Evolutionary conservation across 2,113 vertebrate species (phyloP).

Genomic region (Halcyon senegalensis): DNA sequence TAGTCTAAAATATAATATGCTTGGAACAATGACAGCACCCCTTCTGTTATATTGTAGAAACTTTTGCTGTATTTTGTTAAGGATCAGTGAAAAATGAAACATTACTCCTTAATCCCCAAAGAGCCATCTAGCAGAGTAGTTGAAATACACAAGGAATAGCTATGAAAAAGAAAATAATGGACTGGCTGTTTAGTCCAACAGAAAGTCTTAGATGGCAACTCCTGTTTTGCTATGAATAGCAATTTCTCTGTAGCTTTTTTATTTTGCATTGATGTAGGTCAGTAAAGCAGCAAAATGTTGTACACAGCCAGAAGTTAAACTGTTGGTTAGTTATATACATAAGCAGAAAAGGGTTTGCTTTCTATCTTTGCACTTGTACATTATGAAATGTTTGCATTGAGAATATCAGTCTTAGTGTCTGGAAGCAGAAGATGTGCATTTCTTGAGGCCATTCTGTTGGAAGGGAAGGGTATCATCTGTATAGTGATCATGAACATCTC

Average conservation of each 20-base stretch:
- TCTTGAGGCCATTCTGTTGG: neutral
- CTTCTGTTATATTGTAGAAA: slow-evolving; percentile 59
- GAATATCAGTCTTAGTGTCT: neutral
- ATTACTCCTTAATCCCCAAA: slow-evolving; percentile 55
- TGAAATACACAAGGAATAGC: slow-evolving; percentile 46
- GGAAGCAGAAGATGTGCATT: neutral
- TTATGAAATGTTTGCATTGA: neutral
- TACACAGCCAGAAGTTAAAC: neutral
- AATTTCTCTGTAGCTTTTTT: slow-evolving; percentile 35
- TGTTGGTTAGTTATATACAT: neutral
- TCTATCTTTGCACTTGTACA: neutral
- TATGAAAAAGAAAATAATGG: slow-evolving; percentile 58
- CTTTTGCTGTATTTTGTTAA: slow-evolving; percentile 54
- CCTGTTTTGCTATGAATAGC: slow-evolving; percentile 21
- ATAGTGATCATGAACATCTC: neutral
- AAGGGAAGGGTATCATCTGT: neutral
- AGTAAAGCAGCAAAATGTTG: slow-evolving; percentile 27
- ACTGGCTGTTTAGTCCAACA: slow-evolving; percentile 32
- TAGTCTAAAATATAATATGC: slow-evolving; percentile 49
- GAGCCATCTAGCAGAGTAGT: slow-evolving; percentile 10
- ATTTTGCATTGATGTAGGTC: slow-evolving; percentile 49
- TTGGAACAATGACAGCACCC: slow-evolving; percentile 66
- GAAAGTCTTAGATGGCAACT: slow-evolving; percentile 48
- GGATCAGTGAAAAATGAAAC: slow-evolving; percentile 67
- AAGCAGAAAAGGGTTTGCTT: neutral